Base-by-base conservation (phyloP, 2,888 invertebrate genomes). In the Eupithecia inturbata region DNA sequence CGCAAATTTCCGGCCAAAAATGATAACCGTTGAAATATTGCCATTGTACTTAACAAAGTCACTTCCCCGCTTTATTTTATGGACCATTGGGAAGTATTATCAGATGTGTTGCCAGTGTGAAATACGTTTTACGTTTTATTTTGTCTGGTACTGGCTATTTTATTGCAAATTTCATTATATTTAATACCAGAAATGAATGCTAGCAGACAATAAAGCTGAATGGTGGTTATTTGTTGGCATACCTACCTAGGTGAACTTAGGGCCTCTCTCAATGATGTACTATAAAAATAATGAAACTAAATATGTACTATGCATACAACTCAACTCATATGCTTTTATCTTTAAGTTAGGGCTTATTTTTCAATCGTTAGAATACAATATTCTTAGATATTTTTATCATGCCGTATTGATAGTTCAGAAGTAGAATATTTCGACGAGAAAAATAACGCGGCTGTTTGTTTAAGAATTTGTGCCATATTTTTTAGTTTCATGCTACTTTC, bases 1-100 rank as follows among this genome's bases (percentile, higher is more conserved):
- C 85, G 87, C 87, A 88, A 89, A 89, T 87, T 85, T 84, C 81
- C 78, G 79, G 87, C 89, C 91, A 90, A 91, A 92, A 91, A 90
- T 90, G 91, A 92, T 92, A 92, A 91, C 87, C 83, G 82, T 81
- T 87, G 85, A 87, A 87, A 87, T 88, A 88, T 87, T 80, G 80
- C 80, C 84, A 84, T 86, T 85, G 85, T 85, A 85, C 81, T 81
- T 86, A 87, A 85, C 84, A 84, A 82, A 85, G 84, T 86, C 83
- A 84, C 85, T 87, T 87, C 85, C 83, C 85, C 79, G 78, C 79
- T 77, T 81, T 83, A 83, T 82, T 87, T 85, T 87, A 84, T 83
- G 83, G 81, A 80, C 88, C 85, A 84, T 81, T 82, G 88, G 87
- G 89, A 87, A 83, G 84, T 87, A 84, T 87, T 90, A 89, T 90